These are phyloP conservation scores for Otolemur garnettii DNA, from an alignment of 2,113 vertebrate species.

Conservation along the genomic window DNA sequence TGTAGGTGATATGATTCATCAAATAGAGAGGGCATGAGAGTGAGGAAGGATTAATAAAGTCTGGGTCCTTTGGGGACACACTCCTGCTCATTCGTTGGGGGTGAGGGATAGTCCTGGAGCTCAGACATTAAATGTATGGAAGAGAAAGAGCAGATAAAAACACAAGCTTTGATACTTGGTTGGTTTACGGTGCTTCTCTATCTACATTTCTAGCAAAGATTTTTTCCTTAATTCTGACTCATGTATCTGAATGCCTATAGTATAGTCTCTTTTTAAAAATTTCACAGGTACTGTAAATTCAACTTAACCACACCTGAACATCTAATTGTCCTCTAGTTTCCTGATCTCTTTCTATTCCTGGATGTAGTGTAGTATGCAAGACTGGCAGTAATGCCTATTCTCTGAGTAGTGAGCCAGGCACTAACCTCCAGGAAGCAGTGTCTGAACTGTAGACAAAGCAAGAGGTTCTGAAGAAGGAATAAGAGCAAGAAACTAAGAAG, in stretches of 20 bases:
- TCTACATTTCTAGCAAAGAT: slow-evolving; percentile 3
- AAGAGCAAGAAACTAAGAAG: slow-evolving; percentile 36
- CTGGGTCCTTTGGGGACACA: neutral
- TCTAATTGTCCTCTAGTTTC: neutral
- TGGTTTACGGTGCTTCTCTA: neutral
- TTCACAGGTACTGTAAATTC: neutral
- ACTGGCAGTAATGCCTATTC: neutral
- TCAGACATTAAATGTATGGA: neutral
- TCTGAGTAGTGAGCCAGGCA: neutral
- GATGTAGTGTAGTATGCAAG: slow-evolving; percentile 11
- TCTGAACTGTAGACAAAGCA: neutral
- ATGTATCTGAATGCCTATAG: neutral
- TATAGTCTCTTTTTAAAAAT: neutral
- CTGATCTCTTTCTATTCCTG: neutral
- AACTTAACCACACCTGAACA: neutral
- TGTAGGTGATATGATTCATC: neutral
- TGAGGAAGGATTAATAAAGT: neutral
- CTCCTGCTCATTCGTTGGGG: neutral
- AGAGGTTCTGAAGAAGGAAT: neutral
- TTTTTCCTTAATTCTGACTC: neutral
- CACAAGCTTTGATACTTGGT: neutral
- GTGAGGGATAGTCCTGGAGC: neutral
- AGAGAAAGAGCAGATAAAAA: neutral
- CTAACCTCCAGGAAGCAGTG: neutral
- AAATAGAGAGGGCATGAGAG: neutral